A percentile compares a stretch with the other conserved stretches of the same genome.
Evolutionary conservation across 2,888 invertebrate genomes (phyloP).

Genomic region (Trichopria drosophilae): DNA sequence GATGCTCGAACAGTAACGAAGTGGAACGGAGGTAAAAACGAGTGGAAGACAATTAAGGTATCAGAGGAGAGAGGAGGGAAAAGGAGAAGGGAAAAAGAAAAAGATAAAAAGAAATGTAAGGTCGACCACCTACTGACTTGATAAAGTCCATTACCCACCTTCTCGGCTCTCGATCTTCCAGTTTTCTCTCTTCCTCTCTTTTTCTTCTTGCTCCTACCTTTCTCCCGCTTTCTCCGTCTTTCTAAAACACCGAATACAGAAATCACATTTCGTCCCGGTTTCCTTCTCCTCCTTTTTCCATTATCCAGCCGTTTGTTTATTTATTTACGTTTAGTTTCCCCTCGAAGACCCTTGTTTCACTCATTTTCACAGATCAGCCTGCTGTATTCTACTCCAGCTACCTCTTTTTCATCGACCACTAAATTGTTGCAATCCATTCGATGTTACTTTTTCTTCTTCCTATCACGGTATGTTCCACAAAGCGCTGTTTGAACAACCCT

Average conservation of each 20-base stretch:
- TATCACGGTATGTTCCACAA: conserved; percentile 41
- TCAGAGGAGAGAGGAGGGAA: conserved; percentile 22
- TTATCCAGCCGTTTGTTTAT: conserved; percentile 2
- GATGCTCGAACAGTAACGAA: conserved; percentile 44
- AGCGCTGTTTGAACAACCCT: conserved; percentile 49
- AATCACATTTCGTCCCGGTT: conserved; percentile 14
- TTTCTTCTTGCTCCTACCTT: conserved; percentile 7
- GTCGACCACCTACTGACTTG: conserved; percentile 45
- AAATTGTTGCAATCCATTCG: conserved; percentile 48
- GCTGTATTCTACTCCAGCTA: no score
- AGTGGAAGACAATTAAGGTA: conserved; percentile 48
- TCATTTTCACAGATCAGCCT: conserved; percentile 1
- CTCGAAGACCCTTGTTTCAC: not conserved
- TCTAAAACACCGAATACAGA: no score
- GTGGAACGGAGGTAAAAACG: conserved; percentile 50
- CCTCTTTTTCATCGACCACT: conserved; percentile 36
- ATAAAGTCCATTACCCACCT: conserved; percentile 47
- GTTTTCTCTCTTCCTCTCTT: conserved; percentile 27
- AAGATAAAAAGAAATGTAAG: conserved; percentile 38
- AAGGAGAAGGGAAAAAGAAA: conserved; percentile 17
- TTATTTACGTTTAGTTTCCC: conserved; percentile 10
- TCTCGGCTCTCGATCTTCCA: conserved; percentile 31
- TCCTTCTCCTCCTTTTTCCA: conserved; percentile 8
- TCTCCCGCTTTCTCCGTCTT: not conserved
- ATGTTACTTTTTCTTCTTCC: conserved; percentile 43